Evolutionary conservation across 1,140 invertebrate species (phyloP), one percentile per base, ranked within the genome.

Genomic region (Portunus trituberculatus): DNA sequence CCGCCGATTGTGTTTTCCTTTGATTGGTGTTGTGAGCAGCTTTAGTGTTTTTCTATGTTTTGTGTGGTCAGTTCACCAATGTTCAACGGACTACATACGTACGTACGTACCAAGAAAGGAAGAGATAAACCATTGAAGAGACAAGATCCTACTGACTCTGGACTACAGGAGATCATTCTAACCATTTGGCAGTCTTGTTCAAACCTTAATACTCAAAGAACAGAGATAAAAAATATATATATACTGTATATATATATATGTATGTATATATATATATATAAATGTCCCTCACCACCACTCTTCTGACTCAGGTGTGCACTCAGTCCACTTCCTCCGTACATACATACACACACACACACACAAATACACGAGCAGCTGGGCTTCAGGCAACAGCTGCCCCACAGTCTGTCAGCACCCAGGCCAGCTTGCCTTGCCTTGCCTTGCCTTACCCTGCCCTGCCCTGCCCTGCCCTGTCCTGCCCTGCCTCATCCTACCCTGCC

Each of bases 151-250:
- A 87, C 84, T 93, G 84, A 93, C 20, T 87, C 83, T 87, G 92
- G 83, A 86, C 92, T 87, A 93, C 20, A 20, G 83, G 92, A 93
- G 92, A 93, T 93, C 92, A 93, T 93, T 76, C 92, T 93, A 93
- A 87, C 84, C 45, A 88, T 93, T 88, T 93, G 92, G 92, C 92
- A 93, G 83, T 93, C 84, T 93, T 93, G 39, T 93, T 39, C 20
- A 91, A 29, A 91, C 20, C 52, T 52, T 76, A 91, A 76, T 91
- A 76, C 90, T 91, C 45, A 91, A 76, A 91, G 31, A 91, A 76
- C 20, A 91, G 8, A 91, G 90, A 91, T 67, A 91, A 67, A 91
- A 59, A 46, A 91, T 67, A 91, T 32, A 91, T 67, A 29, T 76
- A 76, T 29, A 91, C 29, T n/a, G 31, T 46, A 20, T 91, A 91